Percentiles rank a stretch among this genome's conserved stretches.
These are phyloP conservation scores for Pluvialis apricaria DNA, from an alignment of 2,113 vertebrate species.

Conservation along the genomic window DNA sequence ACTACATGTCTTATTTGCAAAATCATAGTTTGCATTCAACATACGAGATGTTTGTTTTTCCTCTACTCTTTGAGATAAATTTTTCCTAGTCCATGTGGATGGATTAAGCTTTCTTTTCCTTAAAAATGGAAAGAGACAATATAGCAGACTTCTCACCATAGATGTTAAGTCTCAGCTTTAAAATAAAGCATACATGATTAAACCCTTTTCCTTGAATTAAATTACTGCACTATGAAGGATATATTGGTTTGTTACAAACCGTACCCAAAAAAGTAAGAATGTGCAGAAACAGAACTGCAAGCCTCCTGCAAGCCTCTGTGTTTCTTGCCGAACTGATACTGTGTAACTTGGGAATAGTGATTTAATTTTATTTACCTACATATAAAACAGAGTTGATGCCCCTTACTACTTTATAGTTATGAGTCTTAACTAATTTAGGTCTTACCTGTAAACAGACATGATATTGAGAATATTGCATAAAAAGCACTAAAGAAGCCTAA, in stretches of 20 bases:
- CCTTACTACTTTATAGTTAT: background rate
- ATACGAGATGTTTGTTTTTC: background rate
- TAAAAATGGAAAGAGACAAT: background rate
- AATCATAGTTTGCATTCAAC: background rate
- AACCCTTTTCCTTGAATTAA: background rate
- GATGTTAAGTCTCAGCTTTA: background rate
- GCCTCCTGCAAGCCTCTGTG: background rate
- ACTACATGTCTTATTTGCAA: background rate
- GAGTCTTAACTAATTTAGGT: background rate
- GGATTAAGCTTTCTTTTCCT: background rate
- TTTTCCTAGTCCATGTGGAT: background rate
- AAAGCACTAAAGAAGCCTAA: background rate
- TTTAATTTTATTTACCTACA: background rate
- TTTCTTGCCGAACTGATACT: background rate
- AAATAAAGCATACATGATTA: background rate
- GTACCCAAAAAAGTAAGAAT: background rate
- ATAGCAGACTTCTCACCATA: background rate
- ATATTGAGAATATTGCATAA: background rate
- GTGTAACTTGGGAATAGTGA: background rate
- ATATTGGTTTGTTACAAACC: background rate
- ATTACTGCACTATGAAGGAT: background rate
- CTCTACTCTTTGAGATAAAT: background rate
- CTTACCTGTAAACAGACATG: slow-evolving; percentile 2
- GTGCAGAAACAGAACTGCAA: background rate
- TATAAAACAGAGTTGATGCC: background rate